Conservation (phyloP, 2,797 vertebrate genomes). For the Neostethus bicornis region DNA sequence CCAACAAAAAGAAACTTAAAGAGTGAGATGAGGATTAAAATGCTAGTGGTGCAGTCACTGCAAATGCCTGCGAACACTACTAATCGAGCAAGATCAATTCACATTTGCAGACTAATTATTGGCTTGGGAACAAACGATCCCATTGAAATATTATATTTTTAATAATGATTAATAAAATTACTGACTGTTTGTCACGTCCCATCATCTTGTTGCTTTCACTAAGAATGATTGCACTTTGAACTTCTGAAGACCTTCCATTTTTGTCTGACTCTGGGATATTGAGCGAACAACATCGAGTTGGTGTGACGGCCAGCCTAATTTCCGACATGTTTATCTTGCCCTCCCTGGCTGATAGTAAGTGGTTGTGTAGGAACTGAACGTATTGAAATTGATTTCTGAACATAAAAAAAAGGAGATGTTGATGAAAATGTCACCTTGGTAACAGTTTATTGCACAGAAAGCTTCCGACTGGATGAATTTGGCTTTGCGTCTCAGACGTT, state of each 20-base stretch:
- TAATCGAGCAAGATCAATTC: constrained; percentile 60
- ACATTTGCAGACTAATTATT: constrained; percentile 67
- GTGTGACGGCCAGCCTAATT: constrained; percentile 35
- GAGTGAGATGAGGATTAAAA: constrained; percentile 6
- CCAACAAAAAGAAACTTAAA: neutral
- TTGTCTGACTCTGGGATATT: constrained; percentile 38
- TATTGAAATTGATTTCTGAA: neutral
- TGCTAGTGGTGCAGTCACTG: constrained; percentile 26
- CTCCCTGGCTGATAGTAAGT: constrained; percentile 10
- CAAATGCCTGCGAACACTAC: constrained; percentile 52
- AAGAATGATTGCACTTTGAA: constrained; percentile 51
- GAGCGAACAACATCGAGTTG: constrained; percentile 17
- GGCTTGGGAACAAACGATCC: constrained; percentile 39
- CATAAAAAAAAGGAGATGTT: neutral
- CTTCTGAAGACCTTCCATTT: constrained; percentile 37
- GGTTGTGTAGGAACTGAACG: constrained; percentile 7
- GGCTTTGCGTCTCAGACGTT: neutral
- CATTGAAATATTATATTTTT: constrained; percentile 44
- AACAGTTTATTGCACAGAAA: neutral
- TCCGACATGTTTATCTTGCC: constrained; percentile 26
- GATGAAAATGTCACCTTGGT: neutral
- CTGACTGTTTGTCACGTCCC: constrained; percentile 25
- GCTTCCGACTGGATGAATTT: neutral
- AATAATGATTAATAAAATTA: constrained; percentile 1
- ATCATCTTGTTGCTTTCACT: constrained; percentile 42